Conservation (phyloP, 2,797 vertebrate species). For the Tapirus indicus region DNA sequence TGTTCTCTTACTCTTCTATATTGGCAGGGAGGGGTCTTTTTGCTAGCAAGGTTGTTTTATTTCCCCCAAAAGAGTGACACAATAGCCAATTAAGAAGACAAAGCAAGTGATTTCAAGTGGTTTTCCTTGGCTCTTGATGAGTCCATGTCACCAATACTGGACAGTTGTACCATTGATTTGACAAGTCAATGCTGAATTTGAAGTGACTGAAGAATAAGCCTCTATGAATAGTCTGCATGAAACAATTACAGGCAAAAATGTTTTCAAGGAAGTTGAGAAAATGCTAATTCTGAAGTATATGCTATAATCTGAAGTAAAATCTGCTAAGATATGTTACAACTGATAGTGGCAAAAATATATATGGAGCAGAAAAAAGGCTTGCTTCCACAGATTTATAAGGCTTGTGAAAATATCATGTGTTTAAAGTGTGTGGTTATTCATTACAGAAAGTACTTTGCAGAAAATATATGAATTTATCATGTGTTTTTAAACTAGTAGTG, state of each 20-base stretch:
- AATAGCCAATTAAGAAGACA: neutral
- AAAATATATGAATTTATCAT: neutral
- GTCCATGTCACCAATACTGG: neutral
- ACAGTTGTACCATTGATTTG: neutral
- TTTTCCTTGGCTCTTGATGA: neutral
- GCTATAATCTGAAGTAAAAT: neutral
- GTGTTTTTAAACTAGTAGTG: neutral
- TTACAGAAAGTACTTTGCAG: neutral
- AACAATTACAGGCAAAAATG: conserved; percentile 33
- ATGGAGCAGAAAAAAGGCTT: neutral
- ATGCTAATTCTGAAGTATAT: neutral
- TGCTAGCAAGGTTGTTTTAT: neutral
- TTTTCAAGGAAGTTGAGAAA: conserved; percentile 28
- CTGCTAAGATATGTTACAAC: neutral
- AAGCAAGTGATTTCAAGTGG: neutral
- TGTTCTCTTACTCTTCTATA: neutral
- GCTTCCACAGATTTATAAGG: neutral
- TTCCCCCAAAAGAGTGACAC: neutral
- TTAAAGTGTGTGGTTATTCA: neutral
- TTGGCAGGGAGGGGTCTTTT: neutral
- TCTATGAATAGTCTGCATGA: neutral
- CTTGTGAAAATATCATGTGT: neutral
- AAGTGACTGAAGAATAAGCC: conserved; percentile 1
- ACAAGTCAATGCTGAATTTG: neutral
- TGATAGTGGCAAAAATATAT: neutral